These are phyloP conservation scores for Acheta domesticus DNA, from an alignment of 2,888 invertebrate genomes.

Conservation along the genomic window DNA sequence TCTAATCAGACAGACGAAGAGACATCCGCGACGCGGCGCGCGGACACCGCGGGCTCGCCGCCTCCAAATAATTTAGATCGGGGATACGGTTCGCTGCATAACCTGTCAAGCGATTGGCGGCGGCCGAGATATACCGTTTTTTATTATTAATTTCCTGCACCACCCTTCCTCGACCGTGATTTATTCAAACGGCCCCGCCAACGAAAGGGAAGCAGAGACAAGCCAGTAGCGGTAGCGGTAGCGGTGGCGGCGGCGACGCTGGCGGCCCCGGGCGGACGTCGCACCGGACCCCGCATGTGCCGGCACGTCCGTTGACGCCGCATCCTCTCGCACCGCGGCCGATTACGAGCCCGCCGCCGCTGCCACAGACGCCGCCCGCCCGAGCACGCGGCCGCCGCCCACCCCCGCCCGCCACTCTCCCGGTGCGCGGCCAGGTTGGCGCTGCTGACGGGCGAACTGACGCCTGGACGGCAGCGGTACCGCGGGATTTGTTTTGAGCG, in stretches of 20 bases:
- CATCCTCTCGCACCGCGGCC: not conserved
- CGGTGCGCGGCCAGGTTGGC: no score
- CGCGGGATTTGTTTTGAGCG: no score
- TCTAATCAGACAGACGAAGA: slow-evolving; percentile 6
- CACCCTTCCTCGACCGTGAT: not conserved
- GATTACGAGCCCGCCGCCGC: not conserved
- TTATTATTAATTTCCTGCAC: slow-evolving; percentile 1
- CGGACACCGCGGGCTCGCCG: not conserved
- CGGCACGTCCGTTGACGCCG: not conserved
- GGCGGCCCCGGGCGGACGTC: not conserved
- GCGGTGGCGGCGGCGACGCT: not conserved
- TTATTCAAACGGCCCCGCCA: not conserved
- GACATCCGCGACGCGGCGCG: not conserved
- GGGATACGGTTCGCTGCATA: not conserved
- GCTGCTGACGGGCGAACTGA: no score
- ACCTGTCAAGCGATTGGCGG: slow-evolving; percentile 18
- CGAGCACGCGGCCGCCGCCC: not conserved
- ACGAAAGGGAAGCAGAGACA: not conserved
- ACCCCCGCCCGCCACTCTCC: no score
- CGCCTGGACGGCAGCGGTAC: no score
- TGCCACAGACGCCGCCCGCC: not conserved
- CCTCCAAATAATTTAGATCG: not conserved
- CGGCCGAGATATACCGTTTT: not conserved
- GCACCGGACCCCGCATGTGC: no score
- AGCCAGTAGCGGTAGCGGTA: not conserved